phyloP scores from a whole-genome alignment of 1,140 invertebrate species.

The Vanessa tameamea region DNA sequence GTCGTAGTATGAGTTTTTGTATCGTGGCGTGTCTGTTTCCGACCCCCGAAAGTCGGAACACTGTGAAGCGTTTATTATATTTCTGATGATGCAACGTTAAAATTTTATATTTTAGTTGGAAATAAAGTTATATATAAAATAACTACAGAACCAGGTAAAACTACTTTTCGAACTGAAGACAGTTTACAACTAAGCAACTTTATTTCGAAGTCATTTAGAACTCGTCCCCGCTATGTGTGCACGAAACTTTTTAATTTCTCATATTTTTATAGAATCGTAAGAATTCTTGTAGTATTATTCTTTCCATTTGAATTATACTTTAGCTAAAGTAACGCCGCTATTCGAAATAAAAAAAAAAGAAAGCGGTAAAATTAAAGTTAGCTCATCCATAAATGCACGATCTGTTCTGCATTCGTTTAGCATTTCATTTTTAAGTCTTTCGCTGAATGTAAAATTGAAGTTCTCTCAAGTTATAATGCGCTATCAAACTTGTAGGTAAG shows the following conservation, averaged over 20 bases:
- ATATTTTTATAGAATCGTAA: background rate
- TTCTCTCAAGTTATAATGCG: slow-evolving; percentile 31
- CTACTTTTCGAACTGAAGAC: slow-evolving; percentile 12
- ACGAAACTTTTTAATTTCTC: slow-evolving; percentile 5
- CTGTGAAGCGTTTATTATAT: background rate
- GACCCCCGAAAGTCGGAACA: no score
- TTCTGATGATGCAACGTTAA: background rate
- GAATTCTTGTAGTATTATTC: background rate
- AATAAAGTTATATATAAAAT: slow-evolving; percentile 11
- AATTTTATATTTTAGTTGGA: background rate
- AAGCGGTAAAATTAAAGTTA: slow-evolving; percentile 29
- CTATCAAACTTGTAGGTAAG: slow-evolving; percentile 50
- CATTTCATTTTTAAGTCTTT: slow-evolving; percentile 22
- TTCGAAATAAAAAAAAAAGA: slow-evolving; percentile 12
- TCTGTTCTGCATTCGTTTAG: slow-evolving; percentile 22
- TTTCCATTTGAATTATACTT: background rate
- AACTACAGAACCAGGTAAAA: slow-evolving; percentile 17
- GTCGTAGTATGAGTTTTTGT: no score
- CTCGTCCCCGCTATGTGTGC: slow-evolving; percentile 6
- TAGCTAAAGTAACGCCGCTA: background rate
- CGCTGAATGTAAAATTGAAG: slow-evolving; percentile 42
- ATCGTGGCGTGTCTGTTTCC: no score
- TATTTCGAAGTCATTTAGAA: slow-evolving; percentile 22
- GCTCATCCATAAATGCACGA: slow-evolving; percentile 29
- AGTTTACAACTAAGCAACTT: slow-evolving; percentile 5